Base-by-base conservation (phyloP, 2,113 vertebrate species). In the Tragelaphus buxtoni region DNA sequence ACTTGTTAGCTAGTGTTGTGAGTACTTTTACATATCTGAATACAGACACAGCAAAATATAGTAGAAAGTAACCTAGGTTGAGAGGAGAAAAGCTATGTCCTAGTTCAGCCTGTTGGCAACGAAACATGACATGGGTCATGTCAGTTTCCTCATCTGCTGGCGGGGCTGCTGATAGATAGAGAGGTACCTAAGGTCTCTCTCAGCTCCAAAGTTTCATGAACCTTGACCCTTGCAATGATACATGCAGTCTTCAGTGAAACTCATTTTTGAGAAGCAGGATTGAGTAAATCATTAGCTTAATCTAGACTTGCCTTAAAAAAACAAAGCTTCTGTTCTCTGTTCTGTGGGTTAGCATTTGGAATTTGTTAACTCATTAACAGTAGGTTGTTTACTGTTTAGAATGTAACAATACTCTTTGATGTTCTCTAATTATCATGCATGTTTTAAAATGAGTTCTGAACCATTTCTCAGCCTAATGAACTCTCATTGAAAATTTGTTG, bases 291-390 rank as follows among this genome's bases (percentile, higher is more conserved):
- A 98, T 98, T 98, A 98, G 96, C 96, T 87, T 49, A 96, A 97
- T 89, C 76, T 92, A 84, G 87, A 97, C 51, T 98, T 98, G 83
- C 93, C 95, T 97, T 97, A 89, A 93, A 90, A 97, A 97, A 95
- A 92, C 92, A 91, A 72, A 96, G 86, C 91, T 97, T 83, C n/a
- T 39, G 90, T 77, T 95, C 97, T 96, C 98, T 93, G 94, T 86
- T 95, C 95, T 93, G n/a, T 97, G 79, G 86, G 88, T 93, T 98
- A 76, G 94, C 94, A 55, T 98, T 98, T 97, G 90, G 96, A 98
- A 98, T 98, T 96, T 97, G 98, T 98, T 98, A 99, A 98, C 98
- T 98, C 98, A 98, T 98, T 98, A 98, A 95, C 96, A 0, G 0
- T 92, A 85, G 74, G 63, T 96, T 97, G 93, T 97, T 98, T 98